Evolutionary conservation across 2,113 vertebrate genomes (phyloP).

Genomic region (Chascanopsetta lugubris): DNA sequence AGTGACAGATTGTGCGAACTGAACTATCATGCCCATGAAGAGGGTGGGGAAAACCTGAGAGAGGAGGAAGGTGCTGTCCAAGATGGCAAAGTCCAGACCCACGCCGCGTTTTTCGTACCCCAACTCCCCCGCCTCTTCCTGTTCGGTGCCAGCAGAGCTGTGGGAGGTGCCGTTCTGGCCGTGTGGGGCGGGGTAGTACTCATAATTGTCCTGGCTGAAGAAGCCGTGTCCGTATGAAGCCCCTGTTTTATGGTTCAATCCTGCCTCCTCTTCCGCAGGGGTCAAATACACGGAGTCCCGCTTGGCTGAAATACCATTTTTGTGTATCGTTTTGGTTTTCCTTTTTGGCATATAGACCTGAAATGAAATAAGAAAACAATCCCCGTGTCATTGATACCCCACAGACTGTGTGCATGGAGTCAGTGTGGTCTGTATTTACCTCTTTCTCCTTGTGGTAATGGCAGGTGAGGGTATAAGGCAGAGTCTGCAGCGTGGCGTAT

Average conservation of each 20-base stretch:
- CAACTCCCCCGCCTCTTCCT: slow-evolving; percentile 47
- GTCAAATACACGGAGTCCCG: slow-evolving; percentile 68
- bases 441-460: slow-evolving; percentile 84
- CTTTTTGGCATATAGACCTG: slow-evolving; percentile 82
- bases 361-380: slow-evolving; percentile 19
- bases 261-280: slow-evolving; percentile 60
- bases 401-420: neutral
- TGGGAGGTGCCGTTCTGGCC: slow-evolving; percentile 51
- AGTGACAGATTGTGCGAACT: slow-evolving; percentile 81
- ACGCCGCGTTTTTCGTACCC: slow-evolving; percentile 76
- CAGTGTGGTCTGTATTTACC: slow-evolving; percentile 41
- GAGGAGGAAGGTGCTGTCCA: slow-evolving; percentile 84
- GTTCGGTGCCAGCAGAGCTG: slow-evolving; percentile 16
- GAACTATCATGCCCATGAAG: slow-evolving; percentile 84
- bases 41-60: slow-evolving; percentile 85
- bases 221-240: slow-evolving; percentile 49
- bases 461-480: slow-evolving; percentile 84
- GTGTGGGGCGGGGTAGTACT: slow-evolving; percentile 47
- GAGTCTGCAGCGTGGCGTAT: slow-evolving; percentile 82
- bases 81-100: slow-evolving; percentile 83
- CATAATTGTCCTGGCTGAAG: slow-evolving; percentile 48
- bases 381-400: neutral
- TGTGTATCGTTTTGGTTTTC: slow-evolving; percentile 65
- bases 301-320: slow-evolving; percentile 61
- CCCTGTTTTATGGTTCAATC: slow-evolving; percentile 49